Evolutionary conservation across 2,113 vertebrate species (phyloP).

Genomic region (Tyto alba): DNA sequence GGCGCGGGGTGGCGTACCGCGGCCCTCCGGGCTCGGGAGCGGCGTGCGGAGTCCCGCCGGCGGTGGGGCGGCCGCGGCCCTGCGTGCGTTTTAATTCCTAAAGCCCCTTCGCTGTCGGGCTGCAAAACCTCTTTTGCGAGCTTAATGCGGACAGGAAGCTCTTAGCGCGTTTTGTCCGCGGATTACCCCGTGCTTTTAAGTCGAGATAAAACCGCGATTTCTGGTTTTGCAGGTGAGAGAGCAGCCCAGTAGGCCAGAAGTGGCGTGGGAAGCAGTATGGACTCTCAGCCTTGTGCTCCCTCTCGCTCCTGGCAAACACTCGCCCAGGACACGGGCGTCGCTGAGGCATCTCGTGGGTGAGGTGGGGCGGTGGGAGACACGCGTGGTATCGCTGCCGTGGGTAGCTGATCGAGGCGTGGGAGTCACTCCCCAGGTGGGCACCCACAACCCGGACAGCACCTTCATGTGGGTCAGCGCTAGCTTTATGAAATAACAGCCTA

Average conservation of each 20-base stretch:
- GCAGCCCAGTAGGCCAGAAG: background rate
- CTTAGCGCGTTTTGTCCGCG: background rate
- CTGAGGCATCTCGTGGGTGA: rapidly evolving
- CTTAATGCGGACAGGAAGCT: background rate
- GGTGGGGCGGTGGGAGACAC: background rate
- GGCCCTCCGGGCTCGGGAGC: too few relatives aligned
- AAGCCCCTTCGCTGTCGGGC: background rate
- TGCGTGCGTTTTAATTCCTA: rapidly evolving
- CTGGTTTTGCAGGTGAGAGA: background rate
- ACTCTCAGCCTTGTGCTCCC: background rate
- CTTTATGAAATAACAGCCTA: background rate
- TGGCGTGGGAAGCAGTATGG: rapidly evolving
- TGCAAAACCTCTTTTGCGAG: background rate
- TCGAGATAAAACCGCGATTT: rapidly evolving
- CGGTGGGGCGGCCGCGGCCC: too few relatives aligned
- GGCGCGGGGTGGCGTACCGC: background rate
- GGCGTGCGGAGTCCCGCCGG: too few relatives aligned
- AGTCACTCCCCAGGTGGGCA: background rate
- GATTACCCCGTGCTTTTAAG: background rate
- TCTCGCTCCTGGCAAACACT: rapidly evolving
- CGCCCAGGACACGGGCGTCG: rapidly evolving
- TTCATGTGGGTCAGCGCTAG: background rate
- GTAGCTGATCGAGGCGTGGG: rapidly evolving
- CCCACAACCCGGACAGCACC: background rate
- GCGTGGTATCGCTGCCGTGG: rapidly evolving